Evolutionary conservation across 53 echinoderm and acorn worm genomes (phyloP).

Genomic region (Zoroaster sp.): DNA sequence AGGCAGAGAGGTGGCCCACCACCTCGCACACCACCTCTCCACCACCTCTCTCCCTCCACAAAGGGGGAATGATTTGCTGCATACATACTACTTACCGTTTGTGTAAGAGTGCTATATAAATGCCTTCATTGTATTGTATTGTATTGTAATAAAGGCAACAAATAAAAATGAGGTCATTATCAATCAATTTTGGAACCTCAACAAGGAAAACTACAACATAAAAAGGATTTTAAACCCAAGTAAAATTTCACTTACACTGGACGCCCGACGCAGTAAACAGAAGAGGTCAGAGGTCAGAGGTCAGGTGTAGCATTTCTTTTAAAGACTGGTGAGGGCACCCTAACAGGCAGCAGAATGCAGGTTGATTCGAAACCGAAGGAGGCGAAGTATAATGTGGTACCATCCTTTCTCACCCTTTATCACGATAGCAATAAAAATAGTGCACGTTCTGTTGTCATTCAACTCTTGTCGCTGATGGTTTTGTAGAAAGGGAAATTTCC

Average conservation of each 20-base stretch:
- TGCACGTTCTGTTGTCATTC: too few relatives aligned
- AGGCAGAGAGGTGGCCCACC: not conserved
- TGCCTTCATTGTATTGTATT: not conserved
- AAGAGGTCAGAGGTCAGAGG: not conserved
- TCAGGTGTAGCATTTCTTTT: not conserved
- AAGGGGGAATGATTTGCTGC: too few relatives aligned
- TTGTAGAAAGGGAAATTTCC: too few relatives aligned
- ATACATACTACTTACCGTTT: not conserved
- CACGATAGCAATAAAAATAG: too few relatives aligned
- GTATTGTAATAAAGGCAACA: not conserved
- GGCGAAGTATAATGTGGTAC: not conserved
- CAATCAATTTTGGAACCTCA: not conserved
- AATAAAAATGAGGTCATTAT: not conserved
- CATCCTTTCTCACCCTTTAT: too few relatives aligned
- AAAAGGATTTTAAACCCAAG: not conserved
- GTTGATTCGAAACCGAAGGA: constrained; percentile 44
- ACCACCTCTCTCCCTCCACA: too few relatives aligned
- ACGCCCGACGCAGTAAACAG: not conserved
- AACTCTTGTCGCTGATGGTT: too few relatives aligned
- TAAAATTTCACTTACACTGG: not conserved
- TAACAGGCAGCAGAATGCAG: constrained; percentile 19
- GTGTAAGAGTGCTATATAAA: not conserved
- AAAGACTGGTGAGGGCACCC: constrained; percentile 38
- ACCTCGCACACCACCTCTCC: not conserved
- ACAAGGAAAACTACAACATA: not conserved